phyloP scores from a whole-genome alignment of 2,113 vertebrate species.

The Dunckerocampus dactyliophorus region DNA sequence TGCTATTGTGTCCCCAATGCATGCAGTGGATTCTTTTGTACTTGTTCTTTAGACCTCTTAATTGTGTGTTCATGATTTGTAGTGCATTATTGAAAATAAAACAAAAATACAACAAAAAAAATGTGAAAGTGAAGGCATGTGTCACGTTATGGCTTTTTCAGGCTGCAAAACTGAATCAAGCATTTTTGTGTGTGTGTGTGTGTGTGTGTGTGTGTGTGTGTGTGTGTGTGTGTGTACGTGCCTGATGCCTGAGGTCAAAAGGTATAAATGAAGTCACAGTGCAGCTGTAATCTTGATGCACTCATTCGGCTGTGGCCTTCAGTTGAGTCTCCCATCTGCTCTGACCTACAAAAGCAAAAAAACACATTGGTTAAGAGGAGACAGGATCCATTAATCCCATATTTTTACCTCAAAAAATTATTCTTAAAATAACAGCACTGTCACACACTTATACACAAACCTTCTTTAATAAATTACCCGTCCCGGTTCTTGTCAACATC shows the following conservation, averaged over 20 bases:
- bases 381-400: constrained; percentile 41
- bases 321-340: constrained; percentile 33
- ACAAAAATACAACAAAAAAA: constrained; percentile 15
- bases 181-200: background rate
- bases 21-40: constrained; percentile 65
- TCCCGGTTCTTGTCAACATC: constrained; percentile 29
- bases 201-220: constrained; percentile 7
- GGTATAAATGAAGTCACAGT: constrained; percentile 60
- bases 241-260: constrained; percentile 42
- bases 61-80: constrained; percentile 71
- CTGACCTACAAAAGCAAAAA: constrained; percentile 49
- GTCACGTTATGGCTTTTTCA: constrained; percentile 11
- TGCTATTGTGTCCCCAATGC: constrained; percentile 64
- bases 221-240: constrained; percentile 13
- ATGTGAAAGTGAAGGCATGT: constrained; percentile 17
- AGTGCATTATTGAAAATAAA: constrained; percentile 69
- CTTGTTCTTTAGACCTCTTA: constrained; percentile 59
- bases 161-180: background rate
- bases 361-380: background rate
- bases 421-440: constrained; percentile 37
- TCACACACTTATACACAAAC: constrained; percentile 45
- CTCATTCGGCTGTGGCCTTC: constrained; percentile 49
- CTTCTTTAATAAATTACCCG: constrained; percentile 35
- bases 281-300: constrained; percentile 59
- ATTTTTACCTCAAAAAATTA: constrained; percentile 32